Conservation (phyloP, 1,140 invertebrate species). For the Drosophila teissieri region DNA sequence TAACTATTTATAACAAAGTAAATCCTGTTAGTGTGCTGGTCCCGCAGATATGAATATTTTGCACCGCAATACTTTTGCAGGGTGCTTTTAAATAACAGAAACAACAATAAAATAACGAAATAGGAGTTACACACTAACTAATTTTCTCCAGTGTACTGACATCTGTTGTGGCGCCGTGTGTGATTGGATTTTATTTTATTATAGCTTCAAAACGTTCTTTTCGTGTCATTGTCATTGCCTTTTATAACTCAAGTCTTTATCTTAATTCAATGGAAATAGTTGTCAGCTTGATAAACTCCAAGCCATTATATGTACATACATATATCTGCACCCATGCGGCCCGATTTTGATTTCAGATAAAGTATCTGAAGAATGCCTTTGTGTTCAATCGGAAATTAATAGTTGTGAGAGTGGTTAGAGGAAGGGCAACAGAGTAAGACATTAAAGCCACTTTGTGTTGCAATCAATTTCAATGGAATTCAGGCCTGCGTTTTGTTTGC, state of each 20-base stretch:
- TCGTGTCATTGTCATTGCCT: background rate
- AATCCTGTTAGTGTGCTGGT: too few relatives aligned
- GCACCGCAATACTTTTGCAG: too few relatives aligned
- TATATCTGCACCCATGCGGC: background rate
- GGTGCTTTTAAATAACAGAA: too few relatives aligned
- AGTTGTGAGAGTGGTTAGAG: background rate
- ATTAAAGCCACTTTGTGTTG: background rate
- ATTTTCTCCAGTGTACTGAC: background rate
- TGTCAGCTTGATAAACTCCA: conserved; percentile 55
- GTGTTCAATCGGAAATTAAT: background rate
- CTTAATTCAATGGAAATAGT: conserved; percentile 66
- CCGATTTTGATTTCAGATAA: background rate
- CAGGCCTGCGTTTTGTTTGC: too few relatives aligned
- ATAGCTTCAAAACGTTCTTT: conserved; percentile 2
- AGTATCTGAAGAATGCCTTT: background rate
- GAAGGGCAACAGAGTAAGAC: background rate
- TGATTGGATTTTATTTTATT: conserved; percentile 11
- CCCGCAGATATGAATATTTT: too few relatives aligned
- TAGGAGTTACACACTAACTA: background rate
- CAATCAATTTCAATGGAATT: too few relatives aligned
- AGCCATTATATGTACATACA: background rate
- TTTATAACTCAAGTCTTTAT: conserved; percentile 69
- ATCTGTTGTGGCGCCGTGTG: conserved; percentile 11
- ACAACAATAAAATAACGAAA: too few relatives aligned
- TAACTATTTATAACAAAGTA: too few relatives aligned